Base-by-base conservation (phyloP, 1,140 invertebrate species). In the Zaprionus tsacasi region DNA sequence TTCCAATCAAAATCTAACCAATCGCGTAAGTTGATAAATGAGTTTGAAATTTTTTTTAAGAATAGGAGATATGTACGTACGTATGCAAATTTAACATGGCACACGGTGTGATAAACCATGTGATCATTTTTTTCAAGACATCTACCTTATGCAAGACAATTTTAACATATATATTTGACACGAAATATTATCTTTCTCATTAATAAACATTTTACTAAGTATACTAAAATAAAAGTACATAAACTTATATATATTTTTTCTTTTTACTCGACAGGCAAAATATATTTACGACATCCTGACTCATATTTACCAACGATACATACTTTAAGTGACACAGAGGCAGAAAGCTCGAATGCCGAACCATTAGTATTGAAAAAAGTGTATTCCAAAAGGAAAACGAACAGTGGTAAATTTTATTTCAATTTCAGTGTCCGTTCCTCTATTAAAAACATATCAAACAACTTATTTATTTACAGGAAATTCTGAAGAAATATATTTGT, bases 201-300 rank as follows among this genome's bases (percentile, higher is more conserved):
- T 25, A 4, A 35, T 67, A 1, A 35, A 48, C 35, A 40, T 45
- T 6, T 45, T 3, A 8, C 40, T 45, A n/a, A 15, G 6, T 2
- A 3, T 30, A 6, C 27, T 45, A 0, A 45, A 45, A 8, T 15
- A 15, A 0, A 45, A 45, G 7, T 45, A 8, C 1, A 45, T 15
- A n/a, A 6, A 45, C 40, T 45, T 6, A 45, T 15, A 1, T 45
- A 15, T 15, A n/a, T 45, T 10, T 8, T 3, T 15, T 45, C 2
- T 45, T 45, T 50, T 21, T 61, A 21, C 17, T 71, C 30, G 59
- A 73, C 65, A 94, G 94, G 95, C 67, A 95, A 95, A 76, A 95
- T 95, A 91, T 97, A 97, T 92, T 93, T 96, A 78, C 94, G 96
- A 74, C 96, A 98, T 94, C 96, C 96, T 52, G 96, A 98, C 93